Evolutionary conservation across 30 jellyfish, hydroid and myxozoan species (phyloP), one percentile per base, ranked within the genome.

Genomic region (Hydractinia echinata): DNA sequence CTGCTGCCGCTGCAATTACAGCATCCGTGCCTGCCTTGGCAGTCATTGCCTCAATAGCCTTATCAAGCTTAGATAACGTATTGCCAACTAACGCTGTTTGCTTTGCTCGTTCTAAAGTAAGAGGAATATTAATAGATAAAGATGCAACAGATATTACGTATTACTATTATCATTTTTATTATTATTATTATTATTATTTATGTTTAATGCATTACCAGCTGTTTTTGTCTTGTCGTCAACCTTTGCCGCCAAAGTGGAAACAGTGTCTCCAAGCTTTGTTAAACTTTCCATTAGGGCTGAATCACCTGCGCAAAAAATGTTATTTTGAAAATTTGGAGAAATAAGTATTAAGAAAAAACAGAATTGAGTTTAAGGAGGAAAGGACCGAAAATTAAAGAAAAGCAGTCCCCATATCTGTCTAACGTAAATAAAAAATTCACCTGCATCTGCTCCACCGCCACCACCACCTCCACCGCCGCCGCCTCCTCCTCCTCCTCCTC

Each of bases 241-340:
- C 76, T 84, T 88, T 39, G 82, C 55, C 4, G 96, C 96, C 55
- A 94, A 89, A 10, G 84, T 83, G 13, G 89, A 81, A 11, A 94
- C 97, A 39, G 95, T 82, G 87, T 86, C 96, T 14, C 97, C 96
- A 39, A 94, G 92, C 44, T 84, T 89, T 51, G 76, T 85, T 13
- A 94, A 88, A 55, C 87, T 81, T 14, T 80, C 81, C 5, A 86
- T 61, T 19, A 94, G 52, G 62, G 85, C 88, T 55, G 54, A 88
- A 56, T 88, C 95, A 51, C 72, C 99, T 94, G 85, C 19, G 44
- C 2, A 30, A 30, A 2, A 30, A 30, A 30, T 2, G 44, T 30
- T 30, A 30, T 30, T 2, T 30, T 30, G 1, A 30, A 30, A 30
- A 30, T 30, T 30, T 30, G 44, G 44, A 30, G 44, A 30, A 30